Base-by-base conservation (phyloP, 2,113 vertebrate genomes). In the Hyaena hyaena region DNA sequence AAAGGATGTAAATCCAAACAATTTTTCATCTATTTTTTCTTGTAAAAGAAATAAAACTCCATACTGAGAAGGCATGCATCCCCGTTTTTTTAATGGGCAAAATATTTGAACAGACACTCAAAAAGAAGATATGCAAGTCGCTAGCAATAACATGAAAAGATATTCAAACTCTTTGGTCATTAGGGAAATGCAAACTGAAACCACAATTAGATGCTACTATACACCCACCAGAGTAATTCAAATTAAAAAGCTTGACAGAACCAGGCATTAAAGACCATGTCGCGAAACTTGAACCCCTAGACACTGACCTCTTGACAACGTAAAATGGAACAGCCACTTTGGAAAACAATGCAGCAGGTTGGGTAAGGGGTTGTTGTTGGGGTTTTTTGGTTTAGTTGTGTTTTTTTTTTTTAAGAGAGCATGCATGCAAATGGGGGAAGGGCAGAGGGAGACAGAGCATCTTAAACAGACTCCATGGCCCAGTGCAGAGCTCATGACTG, bases 11-110 rank as follows among this genome's bases (percentile, higher is more conserved):
- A 83, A 94, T 83, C 10, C n/a, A 69, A 58, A 26, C 53, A 58
- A 10, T 33, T 50, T 76, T 77, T 92, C 61, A 66, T 68, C 33
- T 79, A 71, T 92, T 81, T 81, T 15, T 15, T 91, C 26, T 91
- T 39, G 33, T 88, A 71, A 86, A 66, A 87, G 50, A 92, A 71
- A 71, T 76, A 96, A 95, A 79, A 68, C 21, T 92, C 28, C 48
- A 8, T 66, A 77, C 16, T 33, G 90, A 91, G 15, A 93, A 88
- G 58, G 71, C 28, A 65, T 71, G 65, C 3, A 66, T 35, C 23
- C 33, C 50, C 71, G 0, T 69, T 88, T 88, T 82, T 39, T 74
- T 31, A 58, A 81, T 90, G 45, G 55, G 45, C 4, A 90, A 81
- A 93, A 74, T 55, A 89, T 48, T 88, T 92, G 53, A 89, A 69